Base-by-base conservation (phyloP, 2,888 invertebrate species). In the Tillus elongatus region DNA sequence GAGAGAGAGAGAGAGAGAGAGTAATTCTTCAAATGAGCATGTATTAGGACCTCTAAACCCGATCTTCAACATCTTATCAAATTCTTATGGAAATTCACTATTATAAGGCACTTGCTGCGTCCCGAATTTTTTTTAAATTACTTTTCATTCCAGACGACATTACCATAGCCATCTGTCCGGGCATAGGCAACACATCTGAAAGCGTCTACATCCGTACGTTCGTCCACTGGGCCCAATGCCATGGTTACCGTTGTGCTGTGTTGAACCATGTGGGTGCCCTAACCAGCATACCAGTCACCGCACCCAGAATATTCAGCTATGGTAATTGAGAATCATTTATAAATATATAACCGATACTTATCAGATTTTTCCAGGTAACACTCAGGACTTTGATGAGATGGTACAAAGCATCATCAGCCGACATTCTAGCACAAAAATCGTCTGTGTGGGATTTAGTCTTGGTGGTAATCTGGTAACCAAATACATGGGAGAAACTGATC, bases 381-480 rank as follows among this genome's bases (percentile, higher is more conserved):
- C 92, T 2, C 87, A 82, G 31, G 93, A 95, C 66, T 88, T 80
- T 64, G 76, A 79, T 51, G 77, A 76, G 44, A 92, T 95, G 89
- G 66, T 93, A 33, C 73, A 75, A 41, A 78, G 80, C 61, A 66
- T 92, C 42, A 57, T 75, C 45, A 76, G 77, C 46, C 74, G 81
- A 51, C 86, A 86, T 64, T 79, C 86, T 2, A 72, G 73, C 47
- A 82, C 86, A 27, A 79, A 79, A 60, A 72, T 92, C 41, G 75
- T 93, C 44, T 79, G 84, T 49, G 81, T 92, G 40, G 95, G 95
- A 35, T 95, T 92, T 67, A 91, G 91, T 66, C 76, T 95, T 61
- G 95, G 95, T 30, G 95, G 88, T 13, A 95, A 95, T 69, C 70
- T 93, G 45, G 78, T 93, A 29, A 82, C 90, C n/a, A 91, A 91